Evolutionary conservation across 1,140 invertebrate genomes (phyloP).

Genomic region (Conus betulinus): DNA sequence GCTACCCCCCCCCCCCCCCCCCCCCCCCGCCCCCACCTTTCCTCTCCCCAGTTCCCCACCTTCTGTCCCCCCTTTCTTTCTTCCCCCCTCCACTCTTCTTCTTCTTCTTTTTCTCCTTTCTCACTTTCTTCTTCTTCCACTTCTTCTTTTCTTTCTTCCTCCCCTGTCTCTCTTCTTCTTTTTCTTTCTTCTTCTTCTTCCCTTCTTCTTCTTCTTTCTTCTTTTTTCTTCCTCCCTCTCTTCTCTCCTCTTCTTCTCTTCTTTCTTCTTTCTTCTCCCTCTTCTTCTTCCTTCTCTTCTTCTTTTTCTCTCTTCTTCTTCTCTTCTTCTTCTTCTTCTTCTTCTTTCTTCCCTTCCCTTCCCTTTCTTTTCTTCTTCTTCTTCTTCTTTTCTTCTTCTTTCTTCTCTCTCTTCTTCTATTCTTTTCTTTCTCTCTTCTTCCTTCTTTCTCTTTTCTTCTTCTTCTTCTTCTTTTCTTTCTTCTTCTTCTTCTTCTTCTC

Average conservation of each 20-base stretch:
- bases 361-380: not conserved
- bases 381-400: not conserved
- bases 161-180: too few relatives aligned
- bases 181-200: too few relatives aligned
- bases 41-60: too few relatives aligned
- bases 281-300: slow-evolving; percentile 7
- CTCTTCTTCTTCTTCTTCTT: slow-evolving; percentile 1
- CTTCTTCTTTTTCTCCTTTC: too few relatives aligned
- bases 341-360: not conserved
- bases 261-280: not conserved
- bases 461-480: not conserved
- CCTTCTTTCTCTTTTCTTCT: not conserved
- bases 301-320: not conserved
- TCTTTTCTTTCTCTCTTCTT: not conserved
- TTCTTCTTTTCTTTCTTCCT: too few relatives aligned
- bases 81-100: too few relatives aligned
- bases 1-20: too few relatives aligned
- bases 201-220: not conserved
- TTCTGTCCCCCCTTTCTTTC: too few relatives aligned
- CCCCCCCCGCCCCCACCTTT: too few relatives aligned
- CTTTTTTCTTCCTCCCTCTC: not conserved
- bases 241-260: not conserved
- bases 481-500: not conserved
- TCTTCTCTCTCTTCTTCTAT: not conserved
- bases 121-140: too few relatives aligned